Percentiles rank a stretch among this genome's conserved stretches.
These are phyloP conservation scores for Temnothorax ravouxi DNA, from an alignment of 2,888 invertebrate genomes.

Conservation along the genomic window DNA sequence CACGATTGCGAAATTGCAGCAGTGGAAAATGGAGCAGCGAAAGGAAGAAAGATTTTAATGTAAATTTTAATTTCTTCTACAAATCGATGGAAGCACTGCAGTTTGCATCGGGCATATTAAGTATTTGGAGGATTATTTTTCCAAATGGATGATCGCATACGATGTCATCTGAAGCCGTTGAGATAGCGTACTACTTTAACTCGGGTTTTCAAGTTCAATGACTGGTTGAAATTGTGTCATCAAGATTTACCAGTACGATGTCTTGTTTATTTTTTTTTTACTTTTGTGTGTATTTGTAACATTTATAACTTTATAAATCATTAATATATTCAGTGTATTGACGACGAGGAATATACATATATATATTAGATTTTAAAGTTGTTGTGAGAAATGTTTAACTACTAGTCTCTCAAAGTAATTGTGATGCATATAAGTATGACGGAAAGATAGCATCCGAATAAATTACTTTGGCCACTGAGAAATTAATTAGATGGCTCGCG, in stretches of 20 bases:
- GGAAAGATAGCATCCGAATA: slow-evolving; percentile 10
- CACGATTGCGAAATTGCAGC: not conserved
- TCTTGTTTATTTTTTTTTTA: slow-evolving; percentile 17
- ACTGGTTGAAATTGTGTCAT: slow-evolving; percentile 79
- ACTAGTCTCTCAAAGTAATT: not conserved
- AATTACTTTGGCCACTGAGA: slow-evolving; percentile 28
- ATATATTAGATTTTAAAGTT: not conserved
- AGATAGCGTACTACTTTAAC: slow-evolving; percentile 30
- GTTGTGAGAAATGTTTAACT: not conserved
- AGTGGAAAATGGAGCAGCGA: not conserved
- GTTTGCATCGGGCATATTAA: not conserved
- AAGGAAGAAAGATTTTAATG: not conserved
- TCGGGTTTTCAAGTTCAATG: slow-evolving; percentile 78
- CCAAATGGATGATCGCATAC: slow-evolving; percentile 75
- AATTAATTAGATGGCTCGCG: slow-evolving; percentile 51
- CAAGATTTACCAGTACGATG: slow-evolving; percentile 59
- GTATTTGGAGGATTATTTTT: slow-evolving; percentile 52
- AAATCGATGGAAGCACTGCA: not conserved
- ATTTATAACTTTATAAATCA: slow-evolving; percentile 40
- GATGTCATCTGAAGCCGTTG: slow-evolving; percentile 49
- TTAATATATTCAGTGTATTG: not conserved
- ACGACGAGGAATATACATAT: not conserved
- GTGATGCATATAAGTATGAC: not conserved
- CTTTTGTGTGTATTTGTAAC: not conserved
- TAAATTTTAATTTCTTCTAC: slow-evolving; percentile 14